A percentile compares a stretch with the other conserved stretches of the same genome.
Conservation (phyloP, 2,888 invertebrate genomes). For the Brachyptera risi region DNA sequence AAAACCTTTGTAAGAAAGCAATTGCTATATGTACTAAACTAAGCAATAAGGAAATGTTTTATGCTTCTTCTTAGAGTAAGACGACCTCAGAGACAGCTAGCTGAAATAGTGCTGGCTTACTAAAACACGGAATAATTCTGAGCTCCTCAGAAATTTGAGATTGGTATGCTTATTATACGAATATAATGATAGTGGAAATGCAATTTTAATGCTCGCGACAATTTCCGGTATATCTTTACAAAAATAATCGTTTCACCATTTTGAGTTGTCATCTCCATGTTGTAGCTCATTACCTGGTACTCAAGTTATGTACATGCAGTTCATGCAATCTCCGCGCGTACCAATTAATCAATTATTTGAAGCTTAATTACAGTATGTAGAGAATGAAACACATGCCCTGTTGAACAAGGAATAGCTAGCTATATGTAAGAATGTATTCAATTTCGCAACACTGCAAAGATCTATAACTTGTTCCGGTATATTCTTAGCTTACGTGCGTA, state of each 20-base stretch:
- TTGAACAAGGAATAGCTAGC: too few species aligned
- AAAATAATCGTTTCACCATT: neutral
- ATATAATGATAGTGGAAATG: too few species aligned
- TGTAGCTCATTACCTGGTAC: neutral
- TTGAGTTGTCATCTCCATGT: neutral
- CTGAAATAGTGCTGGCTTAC: conserved; percentile 10
- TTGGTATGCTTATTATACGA: neutral
- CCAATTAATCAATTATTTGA: too few species aligned
- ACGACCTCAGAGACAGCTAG: neutral
- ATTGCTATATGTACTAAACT: neutral
- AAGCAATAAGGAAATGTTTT: conserved; percentile 3
- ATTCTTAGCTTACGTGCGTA: too few species aligned
- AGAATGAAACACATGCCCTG: too few species aligned
- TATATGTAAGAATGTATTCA: too few species aligned
- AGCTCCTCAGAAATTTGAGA: conserved; percentile 10
- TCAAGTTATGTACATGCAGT: neutral
- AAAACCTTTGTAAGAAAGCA: conserved; percentile 14
- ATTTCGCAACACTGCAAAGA: too few species aligned
- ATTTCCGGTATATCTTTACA: too few species aligned
- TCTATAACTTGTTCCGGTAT: too few species aligned
- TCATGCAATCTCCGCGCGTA: too few species aligned
- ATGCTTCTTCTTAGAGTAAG: conserved; percentile 6
- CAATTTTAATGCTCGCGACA: too few species aligned
- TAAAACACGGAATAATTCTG: conserved; percentile 14
- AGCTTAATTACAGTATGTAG: too few species aligned